Evolutionary conservation across 1,140 invertebrate species (phyloP).

Genomic region (Lethrus apterus): DNA sequence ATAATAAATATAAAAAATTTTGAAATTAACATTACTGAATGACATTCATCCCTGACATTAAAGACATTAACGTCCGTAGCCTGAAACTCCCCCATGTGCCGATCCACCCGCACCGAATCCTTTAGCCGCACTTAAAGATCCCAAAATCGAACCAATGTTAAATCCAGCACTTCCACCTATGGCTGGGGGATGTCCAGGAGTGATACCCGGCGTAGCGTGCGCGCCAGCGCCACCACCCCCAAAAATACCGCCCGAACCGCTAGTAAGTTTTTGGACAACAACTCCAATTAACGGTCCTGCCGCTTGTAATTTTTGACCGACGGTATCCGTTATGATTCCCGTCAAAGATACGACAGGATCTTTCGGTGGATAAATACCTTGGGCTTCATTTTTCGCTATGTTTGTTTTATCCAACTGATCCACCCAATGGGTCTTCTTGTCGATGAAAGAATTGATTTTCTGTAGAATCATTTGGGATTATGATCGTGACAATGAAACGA

Average conservation of each 20-base stretch:
- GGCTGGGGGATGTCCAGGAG: constrained; percentile 17
- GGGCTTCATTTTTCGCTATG: constrained; percentile 63
- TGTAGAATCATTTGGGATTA: too few species aligned
- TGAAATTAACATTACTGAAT: too few species aligned
- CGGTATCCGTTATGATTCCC: constrained; percentile 45
- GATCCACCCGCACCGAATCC: constrained; percentile 1
- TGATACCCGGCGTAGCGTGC: too few species aligned
- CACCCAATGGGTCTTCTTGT: constrained; percentile 63
- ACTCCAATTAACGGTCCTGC: constrained; percentile 54
- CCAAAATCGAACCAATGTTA: constrained; percentile 17
- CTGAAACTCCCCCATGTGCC: constrained; percentile 7
- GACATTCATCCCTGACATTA: too few species aligned
- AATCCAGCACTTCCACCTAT: constrained; percentile 36
- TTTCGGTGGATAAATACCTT: constrained; percentile 57
- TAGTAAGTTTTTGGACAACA: constrained; percentile 47
- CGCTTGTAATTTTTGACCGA: constrained; percentile 42
- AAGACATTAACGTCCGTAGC: background rate
- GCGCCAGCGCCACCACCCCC: constrained; percentile 43
- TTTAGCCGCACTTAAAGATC: constrained; percentile 5
- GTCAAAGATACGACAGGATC: constrained; percentile 41
- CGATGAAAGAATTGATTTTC: constrained; percentile 71
- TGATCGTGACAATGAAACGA: too few species aligned
- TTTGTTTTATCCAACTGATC: constrained; percentile 59
- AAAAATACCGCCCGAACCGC: constrained; percentile 47
- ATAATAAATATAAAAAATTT: too few species aligned